Evolutionary conservation across 2,797 vertebrate species (phyloP), one percentile per base, ranked within the genome.

Genomic region (Scolopax bukidnonensis): DNA sequence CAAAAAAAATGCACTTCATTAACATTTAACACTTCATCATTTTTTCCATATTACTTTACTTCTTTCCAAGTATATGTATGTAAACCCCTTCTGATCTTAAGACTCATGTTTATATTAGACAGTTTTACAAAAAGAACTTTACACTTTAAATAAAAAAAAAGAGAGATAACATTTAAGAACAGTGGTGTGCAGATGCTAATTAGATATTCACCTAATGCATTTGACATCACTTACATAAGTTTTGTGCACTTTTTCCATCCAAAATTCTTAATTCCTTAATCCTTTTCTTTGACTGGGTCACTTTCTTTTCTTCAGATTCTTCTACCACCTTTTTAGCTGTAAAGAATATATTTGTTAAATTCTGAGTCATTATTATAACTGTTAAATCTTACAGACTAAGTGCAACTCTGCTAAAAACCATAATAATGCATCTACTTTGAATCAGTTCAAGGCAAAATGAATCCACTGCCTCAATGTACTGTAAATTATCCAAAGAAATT

Each of bases 231-330:
- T 98, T 98, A 99, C 99, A 99, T 28, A 99, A 98, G 97, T 99
- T 99, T 97, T 99, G 99, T 11, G 99, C 99, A 0, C 98, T 99
- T 98, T 99, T 99, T 63, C 98, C 71, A 93, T 99, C 99, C 97
- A 99, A 96, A 97, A 99, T 97, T 75, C 99, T 98, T 63, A 99
- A 97, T 96, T 99, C 99, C 95, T 99, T 99, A 6, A 99, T 98
- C 98, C 98, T 99, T 96, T 99, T 99, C 98, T 99, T 99, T 87
- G 98, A 93, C 74, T 99, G 98, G 5, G 71, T 87, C 74, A 92
- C 23, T 84, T 98, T 98, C 93, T 98, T 98, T 96, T 98, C 98
- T 71, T 99, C 99, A 4, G 97, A 97, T 78, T 98, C 98, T 36
- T 99, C 99, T 28, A 98, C 25, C 10, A 98, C 94, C 96, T 98